Base-by-base conservation (phyloP, 2,888 invertebrate genomes). In the Drosophila glabriapex region DNA sequence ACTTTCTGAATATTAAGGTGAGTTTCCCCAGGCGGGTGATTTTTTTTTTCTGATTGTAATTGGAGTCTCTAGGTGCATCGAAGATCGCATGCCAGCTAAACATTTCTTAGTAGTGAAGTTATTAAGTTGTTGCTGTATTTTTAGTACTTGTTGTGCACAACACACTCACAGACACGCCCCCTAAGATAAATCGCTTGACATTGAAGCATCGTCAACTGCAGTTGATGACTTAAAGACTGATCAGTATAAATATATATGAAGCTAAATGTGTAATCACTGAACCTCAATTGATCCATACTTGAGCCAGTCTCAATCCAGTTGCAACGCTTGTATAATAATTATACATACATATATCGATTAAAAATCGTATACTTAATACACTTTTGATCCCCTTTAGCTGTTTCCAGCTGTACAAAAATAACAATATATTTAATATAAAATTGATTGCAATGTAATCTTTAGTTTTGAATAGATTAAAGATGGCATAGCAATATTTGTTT, bases 31-130 rank as follows among this genome's bases (percentile, higher is more conserved):
- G 16, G 19, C 3, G 16, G 2, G 2, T 14, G 46, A 46, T 16
- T 25, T 46, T 25, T 29, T 39, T 16, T 25, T 46, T 25, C 16
- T 14, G 16, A 46, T 25, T 46, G 46, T 46, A 46, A 16, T 4
- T 46, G 22, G 4, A 58, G 31, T 22, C 12, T 29, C 41, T 37
- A 43, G 55, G 28, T 68, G 63, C 68, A 49, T 10, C 37, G 46
- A 28, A 54, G 35, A 66, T 76, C 62, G 76, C 76, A 62, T 76
- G 75, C n/a, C 39, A 33, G 49, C 25, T 46, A n/a, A 39, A 50
- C 53, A 64, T 64, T 76, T 64, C 56, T 28, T 54, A 65, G 50
- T 49, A 50, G 61, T 63, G 54, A 55, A 71, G 49, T 58, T 64
- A 53, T 62, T 50, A 63, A 76, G 31, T 60, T 56, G 55, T 60